These are phyloP conservation scores for Chiloscyllium plagiosum DNA, from an alignment of 2,113 vertebrate genomes.

Conservation along the genomic window DNA sequence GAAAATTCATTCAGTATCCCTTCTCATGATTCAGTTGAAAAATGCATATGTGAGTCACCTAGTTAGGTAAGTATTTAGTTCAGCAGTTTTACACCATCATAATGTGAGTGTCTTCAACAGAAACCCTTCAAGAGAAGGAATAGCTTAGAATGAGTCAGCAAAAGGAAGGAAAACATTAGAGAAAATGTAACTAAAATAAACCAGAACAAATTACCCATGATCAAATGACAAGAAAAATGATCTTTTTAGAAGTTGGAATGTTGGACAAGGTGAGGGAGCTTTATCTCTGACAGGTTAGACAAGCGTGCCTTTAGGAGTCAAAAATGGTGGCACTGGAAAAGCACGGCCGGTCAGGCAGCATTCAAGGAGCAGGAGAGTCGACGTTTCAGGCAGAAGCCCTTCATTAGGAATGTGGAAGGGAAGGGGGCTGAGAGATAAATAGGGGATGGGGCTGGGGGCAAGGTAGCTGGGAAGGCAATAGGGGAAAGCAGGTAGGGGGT, in stretches of 20 bases:
- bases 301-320: background rate
- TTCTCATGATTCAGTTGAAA: background rate
- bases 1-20: background rate
- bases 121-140: background rate
- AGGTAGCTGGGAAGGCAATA: too few species aligned
- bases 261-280: background rate
- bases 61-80: background rate
- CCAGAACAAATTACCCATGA: background rate
- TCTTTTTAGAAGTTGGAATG: background rate
- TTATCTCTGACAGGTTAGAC: background rate
- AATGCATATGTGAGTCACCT: background rate
- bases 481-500: too few species aligned
- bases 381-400: too few species aligned
- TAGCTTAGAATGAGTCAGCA: background rate
- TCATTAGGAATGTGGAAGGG: too few species aligned
- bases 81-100: background rate
- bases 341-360: too few species aligned
- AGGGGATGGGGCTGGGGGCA: too few species aligned
- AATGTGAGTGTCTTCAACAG: background rate
- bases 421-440: too few species aligned
- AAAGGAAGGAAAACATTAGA: background rate
- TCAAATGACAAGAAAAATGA: background rate
- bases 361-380: background rate
- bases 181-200: background rate
- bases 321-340: too few species aligned